Evolutionary conservation across 2,888 invertebrate species (phyloP).

Genomic region (Plagodis dolabraria): DNA sequence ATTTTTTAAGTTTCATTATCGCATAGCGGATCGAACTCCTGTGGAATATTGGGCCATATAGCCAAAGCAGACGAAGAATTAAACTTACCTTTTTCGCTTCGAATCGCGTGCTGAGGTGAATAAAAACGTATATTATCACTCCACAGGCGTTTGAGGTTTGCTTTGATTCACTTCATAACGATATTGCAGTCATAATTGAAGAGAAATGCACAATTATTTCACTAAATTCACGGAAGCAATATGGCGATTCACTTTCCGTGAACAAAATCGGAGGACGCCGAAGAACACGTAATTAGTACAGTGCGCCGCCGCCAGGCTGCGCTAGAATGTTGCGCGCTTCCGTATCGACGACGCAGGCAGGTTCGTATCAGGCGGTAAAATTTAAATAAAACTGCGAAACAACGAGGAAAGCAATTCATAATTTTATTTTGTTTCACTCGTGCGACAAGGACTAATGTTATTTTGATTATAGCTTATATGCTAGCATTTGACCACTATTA

Average conservation of each 20-base stretch:
- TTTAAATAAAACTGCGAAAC: constrained; percentile 6
- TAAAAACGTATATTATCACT: constrained; percentile 63
- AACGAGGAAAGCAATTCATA: no score
- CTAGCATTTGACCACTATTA: no score
- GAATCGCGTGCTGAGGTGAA: constrained; percentile 58
- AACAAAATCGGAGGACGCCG: constrained; percentile 84
- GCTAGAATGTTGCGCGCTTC: constrained; percentile 60
- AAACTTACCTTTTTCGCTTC: constrained; percentile 80
- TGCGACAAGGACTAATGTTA: no score
- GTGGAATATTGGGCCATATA: constrained; percentile 86
- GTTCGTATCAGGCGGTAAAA: constrained; percentile 48
- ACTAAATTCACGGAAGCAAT: constrained; percentile 83
- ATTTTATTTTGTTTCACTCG: no score
- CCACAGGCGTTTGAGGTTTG: constrained; percentile 60
- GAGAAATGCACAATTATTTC: constrained; percentile 81
- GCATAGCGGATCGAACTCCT: constrained; percentile 86
- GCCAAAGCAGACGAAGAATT: constrained; percentile 81
- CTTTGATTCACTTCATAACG: constrained; percentile 77
- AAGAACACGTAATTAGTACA: constrained; percentile 82
- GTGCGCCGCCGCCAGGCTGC: constrained; percentile 77
- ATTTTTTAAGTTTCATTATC: constrained; percentile 86
- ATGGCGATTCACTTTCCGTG: constrained; percentile 84
- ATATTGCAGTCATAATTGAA: constrained; percentile 80
- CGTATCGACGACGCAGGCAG: constrained; percentile 68
- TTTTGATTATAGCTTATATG: no score